These are phyloP conservation scores for Bryconaethiops microstoma DNA, from an alignment of 2,797 vertebrate species.

Conservation along the genomic window DNA sequence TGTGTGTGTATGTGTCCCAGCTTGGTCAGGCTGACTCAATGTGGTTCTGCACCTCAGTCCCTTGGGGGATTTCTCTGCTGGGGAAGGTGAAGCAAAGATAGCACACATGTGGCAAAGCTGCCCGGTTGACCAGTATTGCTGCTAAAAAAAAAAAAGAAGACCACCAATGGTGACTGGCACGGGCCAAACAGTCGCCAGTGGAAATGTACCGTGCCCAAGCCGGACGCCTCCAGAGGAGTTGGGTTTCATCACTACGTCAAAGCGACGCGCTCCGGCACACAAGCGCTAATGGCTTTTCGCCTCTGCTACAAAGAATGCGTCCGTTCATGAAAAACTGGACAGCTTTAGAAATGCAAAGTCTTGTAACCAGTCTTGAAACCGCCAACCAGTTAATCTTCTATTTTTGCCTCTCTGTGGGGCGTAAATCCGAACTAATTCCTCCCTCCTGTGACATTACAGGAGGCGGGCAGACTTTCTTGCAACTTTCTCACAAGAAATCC, in stretches of 20 bases:
- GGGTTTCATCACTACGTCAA: constrained; percentile 27
- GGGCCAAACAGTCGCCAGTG: constrained; percentile 59
- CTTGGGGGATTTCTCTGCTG: constrained; percentile 61
- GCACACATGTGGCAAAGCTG: constrained; percentile 71
- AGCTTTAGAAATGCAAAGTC: background rate
- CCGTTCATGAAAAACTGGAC: background rate
- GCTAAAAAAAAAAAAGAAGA: constrained; percentile 59
- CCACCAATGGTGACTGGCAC: constrained; percentile 66
- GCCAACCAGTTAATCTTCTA: constrained; percentile 25
- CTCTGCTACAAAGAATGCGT: background rate
- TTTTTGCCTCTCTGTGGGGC: background rate
- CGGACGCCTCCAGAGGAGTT: constrained; percentile 27
- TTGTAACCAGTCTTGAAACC: background rate
- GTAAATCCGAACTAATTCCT: constrained; percentile 5
- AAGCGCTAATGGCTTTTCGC: background rate
- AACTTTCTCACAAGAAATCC: background rate
- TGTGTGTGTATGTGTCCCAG: constrained; percentile 32
- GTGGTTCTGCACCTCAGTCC: constrained; percentile 60
- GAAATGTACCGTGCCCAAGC: constrained; percentile 65
- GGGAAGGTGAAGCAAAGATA: constrained; percentile 55
- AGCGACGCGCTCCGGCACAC: background rate
- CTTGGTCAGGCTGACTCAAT: constrained; percentile 48
- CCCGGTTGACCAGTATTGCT: constrained; percentile 56
- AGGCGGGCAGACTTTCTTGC: background rate
- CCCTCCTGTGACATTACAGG: background rate